A percentile compares a stretch with the other conserved stretches of the same genome.
phyloP scores from a whole-genome alignment of 2,888 invertebrate species.

The Leucophora obtusa region DNA sequence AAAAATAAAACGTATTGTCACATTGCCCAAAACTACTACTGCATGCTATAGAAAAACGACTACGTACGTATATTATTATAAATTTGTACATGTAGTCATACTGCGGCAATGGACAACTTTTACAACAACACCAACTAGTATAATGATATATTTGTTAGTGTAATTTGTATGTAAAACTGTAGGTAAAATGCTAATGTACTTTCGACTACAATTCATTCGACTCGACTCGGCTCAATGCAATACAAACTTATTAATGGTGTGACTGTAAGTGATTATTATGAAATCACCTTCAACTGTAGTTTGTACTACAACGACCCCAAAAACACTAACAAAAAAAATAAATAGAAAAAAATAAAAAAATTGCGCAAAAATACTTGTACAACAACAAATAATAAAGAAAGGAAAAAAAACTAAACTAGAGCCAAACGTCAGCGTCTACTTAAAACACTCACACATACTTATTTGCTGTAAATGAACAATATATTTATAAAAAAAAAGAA shows the following conservation, averaged over 20 bases:
- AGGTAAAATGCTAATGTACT: constrained; percentile 22
- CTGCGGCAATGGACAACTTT: constrained; percentile 1
- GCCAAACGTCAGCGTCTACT: constrained; percentile 43
- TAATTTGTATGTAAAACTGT: not conserved
- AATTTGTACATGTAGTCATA: constrained; percentile 15
- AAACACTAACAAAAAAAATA: constrained; percentile 27
- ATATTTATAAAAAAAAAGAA: not conserved
- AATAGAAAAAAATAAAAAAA: constrained; percentile 25
- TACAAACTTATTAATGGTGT: not conserved
- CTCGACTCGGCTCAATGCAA: not conserved
- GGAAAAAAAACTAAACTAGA: constrained; percentile 15
- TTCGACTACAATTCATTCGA: not conserved
- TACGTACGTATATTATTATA: constrained; percentile 14
- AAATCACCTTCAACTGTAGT: constrained; percentile 75
- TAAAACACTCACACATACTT: constrained; percentile 8
- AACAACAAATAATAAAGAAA: constrained; percentile 3
- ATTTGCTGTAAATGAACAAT: constrained; percentile 25
- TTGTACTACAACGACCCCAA: constrained; percentile 71
- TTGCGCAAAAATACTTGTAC: constrained; percentile 27
- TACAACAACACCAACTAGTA: constrained; percentile 2
- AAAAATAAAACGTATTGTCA: constrained; percentile 10
- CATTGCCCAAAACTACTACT: constrained; percentile 5
- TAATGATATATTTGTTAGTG: not conserved
- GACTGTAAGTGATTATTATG: constrained; percentile 65
- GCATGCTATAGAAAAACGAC: too few relatives aligned